These are phyloP conservation scores for Campylomormyrus tamandua DNA, from an alignment of 2,113 vertebrate genomes.

Conservation along the genomic window DNA sequence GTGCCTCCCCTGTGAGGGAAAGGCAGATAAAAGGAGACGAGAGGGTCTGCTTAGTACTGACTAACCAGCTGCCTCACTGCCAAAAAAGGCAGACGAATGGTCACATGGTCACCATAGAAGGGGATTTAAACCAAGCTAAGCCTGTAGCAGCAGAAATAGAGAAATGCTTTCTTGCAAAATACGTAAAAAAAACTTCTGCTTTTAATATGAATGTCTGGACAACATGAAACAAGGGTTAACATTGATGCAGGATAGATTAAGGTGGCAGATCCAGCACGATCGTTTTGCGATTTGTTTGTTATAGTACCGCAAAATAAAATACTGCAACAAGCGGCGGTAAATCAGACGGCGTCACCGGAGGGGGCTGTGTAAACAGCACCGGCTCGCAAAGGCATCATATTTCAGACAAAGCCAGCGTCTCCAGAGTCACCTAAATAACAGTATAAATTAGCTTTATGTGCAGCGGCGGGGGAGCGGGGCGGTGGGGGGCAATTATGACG, in stretches of 20 bases:
- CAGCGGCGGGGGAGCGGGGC: neutral
- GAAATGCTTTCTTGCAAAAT: neutral
- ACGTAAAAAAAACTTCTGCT: neutral
- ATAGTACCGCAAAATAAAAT: neutral
- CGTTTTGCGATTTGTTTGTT: neutral
- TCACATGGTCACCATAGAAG: neutral
- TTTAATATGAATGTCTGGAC: neutral
- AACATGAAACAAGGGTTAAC: neutral
- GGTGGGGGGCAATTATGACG: conserved; percentile 16
- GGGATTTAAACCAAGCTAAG: neutral
- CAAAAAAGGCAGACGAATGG: neutral
- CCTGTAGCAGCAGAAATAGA: neutral
- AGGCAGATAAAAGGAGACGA: neutral
- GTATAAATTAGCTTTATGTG: conserved; percentile 28
- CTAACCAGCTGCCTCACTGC: neutral
- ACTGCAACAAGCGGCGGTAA: neutral
- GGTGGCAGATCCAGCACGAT: neutral
- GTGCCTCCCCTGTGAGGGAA: conserved; percentile 61
- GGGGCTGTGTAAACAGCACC: neutral
- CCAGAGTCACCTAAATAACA: conserved; percentile 22
- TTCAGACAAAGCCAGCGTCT: conserved; percentile 15
- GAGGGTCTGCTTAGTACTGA: neutral
- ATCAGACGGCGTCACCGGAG: neutral
- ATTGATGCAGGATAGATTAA: neutral
- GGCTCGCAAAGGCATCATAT: conserved; percentile 15